Evolutionary conservation across 2,888 invertebrate species (phyloP), one percentile per base, ranked within the genome.

Genomic region (Ichneumon xanthorius): DNA sequence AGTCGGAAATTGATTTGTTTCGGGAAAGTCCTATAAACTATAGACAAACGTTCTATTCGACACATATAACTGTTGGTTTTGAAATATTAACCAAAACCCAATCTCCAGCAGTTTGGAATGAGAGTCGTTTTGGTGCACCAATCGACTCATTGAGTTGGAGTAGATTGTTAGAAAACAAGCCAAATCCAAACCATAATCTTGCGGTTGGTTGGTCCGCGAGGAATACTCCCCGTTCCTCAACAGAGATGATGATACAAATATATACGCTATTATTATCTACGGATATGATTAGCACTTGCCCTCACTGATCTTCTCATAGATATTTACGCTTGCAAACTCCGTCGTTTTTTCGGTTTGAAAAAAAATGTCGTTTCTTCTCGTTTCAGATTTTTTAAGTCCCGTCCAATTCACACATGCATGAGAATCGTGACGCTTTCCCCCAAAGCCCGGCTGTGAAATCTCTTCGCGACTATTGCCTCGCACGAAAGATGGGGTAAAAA

Each of bases 231-330:
- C 40, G 37, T 50, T 58, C 63, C 53, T 40, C 55, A 11, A 40
- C 55, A 30, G 16, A 76, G 71, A 84, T 90, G 90, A 90, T 90
- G 89, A 87, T 88, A 67, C 63, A 86, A 89, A 88, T 72, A 88
- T 91, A 92, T 92, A 92, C 92, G 92, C 92, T 93, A 92, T 88
- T 88, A 91, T 90, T 92, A 92, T 82, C 87, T 78, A 81, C 40
- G 33, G 86, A 85, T 77, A 84, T 91, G 92, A 92, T 89, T 88
- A 48, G 11, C 67, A 85, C 92, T 93, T 93, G 93, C 93, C 93
- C 92, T 93, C 93, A 89, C 93, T 93, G 92, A 93, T 77, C 67
- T 16, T 55, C 37, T 71, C 14, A 26, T 50, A 37, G 48, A 70
- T 78, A 37, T 50, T 53, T 77, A 9, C 75, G 63, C 2, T 70